Evolutionary conservation across 2,797 vertebrate genomes (phyloP), one percentile per base, ranked within the genome.

Genomic region (Apogon talboti): DNA sequence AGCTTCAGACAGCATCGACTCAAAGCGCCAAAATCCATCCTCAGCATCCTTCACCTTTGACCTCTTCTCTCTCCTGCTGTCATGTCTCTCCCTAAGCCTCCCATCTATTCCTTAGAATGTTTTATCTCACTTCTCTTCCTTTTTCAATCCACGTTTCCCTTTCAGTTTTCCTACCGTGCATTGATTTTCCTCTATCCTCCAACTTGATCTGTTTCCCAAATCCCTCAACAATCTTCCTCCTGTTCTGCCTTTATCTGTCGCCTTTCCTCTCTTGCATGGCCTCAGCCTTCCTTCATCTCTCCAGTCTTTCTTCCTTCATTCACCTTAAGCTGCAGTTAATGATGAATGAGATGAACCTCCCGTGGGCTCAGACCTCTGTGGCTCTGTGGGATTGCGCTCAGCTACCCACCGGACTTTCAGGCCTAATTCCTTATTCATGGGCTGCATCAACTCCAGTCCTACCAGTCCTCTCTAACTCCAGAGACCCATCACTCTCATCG

Each of bases 341-440:
- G 86, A 88, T 90, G 78, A 87, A 89, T 87, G 85, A 87, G 74
- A 77, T 18, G 54, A 59, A 52, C 52, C 60, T 80, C 84, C 74
- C 75, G 30, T 8, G 68, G 67, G 86, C 62, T 55, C 52, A 54
- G 68, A 57, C 71, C 74, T 7, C 53, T 54, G 46, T 49, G 41
- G 60, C 81, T 84, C 76, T 68, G 76, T 61, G 74, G 82, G 79
- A 68, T 59, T 10, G 74, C 10, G 35, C 60, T 66, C 63, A 49
- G 76, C 53, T 71, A 55, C 68, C 62, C 71, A 45, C 48, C 76
- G 78, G 76, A 83, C 42, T 1, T 82, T 71, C 38, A 28, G 54
- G 55, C 49, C 46, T 83, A 50, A 86, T 90, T 79, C 54, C 35
- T 87, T 85, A 91, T 91, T 91, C 82, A 91, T 87, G 66, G 76